phyloP scores from a whole-genome alignment of 2,888 invertebrate species.

The Linnaemya tessellans region DNA sequence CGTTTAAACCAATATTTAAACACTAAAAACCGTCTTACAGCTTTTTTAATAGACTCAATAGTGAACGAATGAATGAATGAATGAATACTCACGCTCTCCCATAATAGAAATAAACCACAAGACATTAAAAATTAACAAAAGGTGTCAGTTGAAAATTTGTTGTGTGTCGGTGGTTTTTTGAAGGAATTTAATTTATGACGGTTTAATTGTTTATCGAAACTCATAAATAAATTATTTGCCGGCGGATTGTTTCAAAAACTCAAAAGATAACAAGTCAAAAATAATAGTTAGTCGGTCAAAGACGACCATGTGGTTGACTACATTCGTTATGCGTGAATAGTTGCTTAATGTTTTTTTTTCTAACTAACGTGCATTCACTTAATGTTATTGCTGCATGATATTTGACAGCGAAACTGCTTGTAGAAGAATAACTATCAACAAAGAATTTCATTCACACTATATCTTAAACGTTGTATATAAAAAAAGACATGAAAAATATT shows the following conservation, averaged over 20 bases:
- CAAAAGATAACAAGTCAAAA: background rate
- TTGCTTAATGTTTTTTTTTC: background rate
- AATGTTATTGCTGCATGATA: too few species aligned
- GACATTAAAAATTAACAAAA: slow-evolving; percentile 47
- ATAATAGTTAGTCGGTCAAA: background rate
- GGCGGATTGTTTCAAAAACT: slow-evolving; percentile 37
- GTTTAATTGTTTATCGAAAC: slow-evolving; percentile 66
- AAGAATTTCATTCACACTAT: too few species aligned
- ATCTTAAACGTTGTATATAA: too few species aligned
- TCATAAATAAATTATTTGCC: slow-evolving; percentile 68
- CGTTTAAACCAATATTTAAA: background rate
- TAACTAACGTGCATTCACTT: background rate
- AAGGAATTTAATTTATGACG: slow-evolving; percentile 69
- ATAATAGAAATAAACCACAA: slow-evolving; percentile 1
- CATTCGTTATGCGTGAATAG: background rate
- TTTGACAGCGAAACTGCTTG: too few species aligned
- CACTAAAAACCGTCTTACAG: slow-evolving; percentile 11
- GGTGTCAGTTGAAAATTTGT: slow-evolving; percentile 61
- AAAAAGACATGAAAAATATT: too few species aligned
- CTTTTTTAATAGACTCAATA: slow-evolving; percentile 24
- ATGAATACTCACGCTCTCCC: slow-evolving; percentile 6
- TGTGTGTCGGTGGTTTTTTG: slow-evolving; percentile 50
- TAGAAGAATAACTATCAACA: too few species aligned
- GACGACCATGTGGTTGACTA: background rate
- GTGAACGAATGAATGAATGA: slow-evolving; percentile 24